Conservation (phyloP, 2,797 vertebrate genomes). For the Falco rusticolus region DNA sequence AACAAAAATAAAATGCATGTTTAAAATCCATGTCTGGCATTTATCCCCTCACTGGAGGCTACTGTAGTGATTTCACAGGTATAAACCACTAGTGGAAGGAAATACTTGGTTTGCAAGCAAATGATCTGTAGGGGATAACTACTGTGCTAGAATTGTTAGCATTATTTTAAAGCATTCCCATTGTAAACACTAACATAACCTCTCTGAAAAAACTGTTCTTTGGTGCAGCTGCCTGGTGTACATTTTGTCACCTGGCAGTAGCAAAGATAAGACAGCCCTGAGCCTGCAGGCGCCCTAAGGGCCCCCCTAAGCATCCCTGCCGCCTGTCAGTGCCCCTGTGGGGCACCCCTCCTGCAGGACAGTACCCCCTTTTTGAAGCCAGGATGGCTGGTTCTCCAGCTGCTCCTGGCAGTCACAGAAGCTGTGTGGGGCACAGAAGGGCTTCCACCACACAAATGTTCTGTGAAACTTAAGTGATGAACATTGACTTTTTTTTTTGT, state of each 20-base stretch:
- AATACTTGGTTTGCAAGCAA: background rate
- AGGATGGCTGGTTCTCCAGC: background rate
- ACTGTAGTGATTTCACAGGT: background rate
- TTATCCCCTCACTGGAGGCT: background rate
- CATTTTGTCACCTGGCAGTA: background rate
- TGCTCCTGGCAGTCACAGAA: background rate
- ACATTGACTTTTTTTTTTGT: background rate
- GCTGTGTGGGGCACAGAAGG: background rate
- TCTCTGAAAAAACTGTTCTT: background rate
- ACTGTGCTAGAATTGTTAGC: background rate
- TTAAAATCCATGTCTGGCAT: background rate
- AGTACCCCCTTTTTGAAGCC: background rate
- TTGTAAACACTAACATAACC: background rate
- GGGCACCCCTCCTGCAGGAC: background rate
- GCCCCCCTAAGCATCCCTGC: background rate
- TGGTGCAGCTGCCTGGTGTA: background rate
- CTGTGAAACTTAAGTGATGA: background rate
- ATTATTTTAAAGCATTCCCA: background rate
- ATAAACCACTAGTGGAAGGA: background rate
- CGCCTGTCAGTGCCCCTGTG: background rate
- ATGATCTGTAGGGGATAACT: background rate
- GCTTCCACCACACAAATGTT: background rate
- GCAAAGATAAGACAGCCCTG: background rate
- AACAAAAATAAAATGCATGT: background rate
- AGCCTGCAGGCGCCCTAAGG: background rate